These are phyloP conservation scores for Otus sunia DNA, from an alignment of 2,113 vertebrate genomes.

Conservation along the genomic window DNA sequence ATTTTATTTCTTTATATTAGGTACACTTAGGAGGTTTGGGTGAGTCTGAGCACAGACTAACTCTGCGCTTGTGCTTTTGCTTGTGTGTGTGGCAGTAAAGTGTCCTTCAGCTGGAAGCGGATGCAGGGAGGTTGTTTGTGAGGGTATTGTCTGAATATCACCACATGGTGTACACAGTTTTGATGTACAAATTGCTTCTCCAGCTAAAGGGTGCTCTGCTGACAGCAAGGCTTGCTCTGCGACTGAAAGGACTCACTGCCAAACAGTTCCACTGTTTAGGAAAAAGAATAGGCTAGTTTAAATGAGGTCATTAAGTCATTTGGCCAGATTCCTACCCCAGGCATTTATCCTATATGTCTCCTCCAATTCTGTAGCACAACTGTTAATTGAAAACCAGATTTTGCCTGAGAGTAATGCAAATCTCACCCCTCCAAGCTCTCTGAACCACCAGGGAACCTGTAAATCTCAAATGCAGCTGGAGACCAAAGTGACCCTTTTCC, in stretches of 20 bases:
- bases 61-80: neutral
- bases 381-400: constrained; percentile 30
- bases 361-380: neutral
- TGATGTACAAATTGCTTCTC: neutral
- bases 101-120: neutral
- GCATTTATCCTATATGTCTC: constrained; percentile 12
- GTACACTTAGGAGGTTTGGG: neutral
- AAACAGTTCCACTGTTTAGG: neutral
- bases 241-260: neutral
- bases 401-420: neutral
- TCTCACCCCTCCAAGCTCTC: neutral
- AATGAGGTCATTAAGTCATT: constrained; percentile 26
- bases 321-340: constrained; percentile 30
- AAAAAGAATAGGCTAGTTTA: neutral
- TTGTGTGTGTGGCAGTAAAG: neutral
- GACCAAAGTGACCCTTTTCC: neutral
- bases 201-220: neutral
- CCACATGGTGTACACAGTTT: neutral
- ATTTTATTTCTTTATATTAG: neutral
- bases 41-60: neutral
- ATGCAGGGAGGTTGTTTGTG: neutral
- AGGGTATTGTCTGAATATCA: neutral
- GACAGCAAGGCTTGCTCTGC: neutral
- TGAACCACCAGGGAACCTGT: neutral
- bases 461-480: neutral